phyloP scores from a whole-genome alignment of 2,888 invertebrate genomes.

The Melolontha melolontha region DNA sequence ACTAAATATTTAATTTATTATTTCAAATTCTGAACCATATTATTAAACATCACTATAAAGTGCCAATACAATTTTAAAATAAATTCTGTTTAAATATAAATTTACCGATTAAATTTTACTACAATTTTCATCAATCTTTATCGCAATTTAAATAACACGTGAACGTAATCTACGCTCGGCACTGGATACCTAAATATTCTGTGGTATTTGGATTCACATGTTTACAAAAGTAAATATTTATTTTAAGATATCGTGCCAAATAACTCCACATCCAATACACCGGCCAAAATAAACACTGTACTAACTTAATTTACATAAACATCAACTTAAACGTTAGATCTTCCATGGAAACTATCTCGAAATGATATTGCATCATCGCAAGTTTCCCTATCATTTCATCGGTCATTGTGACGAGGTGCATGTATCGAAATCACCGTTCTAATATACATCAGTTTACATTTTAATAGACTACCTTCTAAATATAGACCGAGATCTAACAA shows the following conservation, averaged over 20 bases:
- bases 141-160: no score
- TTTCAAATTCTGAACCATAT: no score
- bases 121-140: no score
- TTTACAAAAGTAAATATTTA: conserved; percentile 14
- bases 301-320: conserved; percentile 17
- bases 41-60: no score
- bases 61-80: no score
- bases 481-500: conserved; percentile 12
- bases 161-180: no score
- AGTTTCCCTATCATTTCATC: background rate
- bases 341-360: conserved; percentile 2
- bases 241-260: conserved; percentile 23
- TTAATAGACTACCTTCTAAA: conserved; percentile 21
- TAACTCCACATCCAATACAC: conserved; percentile 1
- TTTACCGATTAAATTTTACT: no score
- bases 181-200: background rate
- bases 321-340: background rate
- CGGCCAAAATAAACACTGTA: conserved; percentile 19
- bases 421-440: conserved; percentile 9
- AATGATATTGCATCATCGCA: conserved; percentile 11
- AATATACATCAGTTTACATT: conserved; percentile 18
- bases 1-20: no score
- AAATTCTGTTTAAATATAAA: no score
- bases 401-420: background rate
- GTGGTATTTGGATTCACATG: conserved; percentile 1